phyloP scores from a whole-genome alignment of 2,113 vertebrate species.

The western clawed frog (Xenopus tropicalis) region UCB_Xtro_10.0 CM004446.2:84655001-84655500 shows the following conservation, averaged over 20 bases:
- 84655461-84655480: too few species aligned
- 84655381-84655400: too few species aligned
- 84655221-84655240: constrained; percentile 4
- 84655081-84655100: constrained; percentile 13
- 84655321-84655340: too few species aligned
- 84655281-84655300: too few species aligned
- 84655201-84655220: constrained; percentile 17
- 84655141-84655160: constrained; percentile 42
- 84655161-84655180: constrained; percentile 44
- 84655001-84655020: constrained; percentile 4
- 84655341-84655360: too few species aligned
- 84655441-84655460: too few species aligned
- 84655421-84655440: too few species aligned
- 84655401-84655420: too few species aligned
- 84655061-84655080: constrained; percentile 34
- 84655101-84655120: constrained; percentile 22
- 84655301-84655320: too few species aligned
- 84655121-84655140: constrained; percentile 30
- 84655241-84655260: neutral
- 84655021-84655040: constrained; percentile 29
- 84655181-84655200: constrained; percentile 6
- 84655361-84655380: too few species aligned
- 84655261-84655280: too few species aligned
- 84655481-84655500: too few species aligned
- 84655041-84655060: constrained; percentile 35